Percentiles rank a stretch among this genome's conserved stretches.
Conservation (phyloP, 2,797 vertebrate species). For the Halcyon badia region DNA sequence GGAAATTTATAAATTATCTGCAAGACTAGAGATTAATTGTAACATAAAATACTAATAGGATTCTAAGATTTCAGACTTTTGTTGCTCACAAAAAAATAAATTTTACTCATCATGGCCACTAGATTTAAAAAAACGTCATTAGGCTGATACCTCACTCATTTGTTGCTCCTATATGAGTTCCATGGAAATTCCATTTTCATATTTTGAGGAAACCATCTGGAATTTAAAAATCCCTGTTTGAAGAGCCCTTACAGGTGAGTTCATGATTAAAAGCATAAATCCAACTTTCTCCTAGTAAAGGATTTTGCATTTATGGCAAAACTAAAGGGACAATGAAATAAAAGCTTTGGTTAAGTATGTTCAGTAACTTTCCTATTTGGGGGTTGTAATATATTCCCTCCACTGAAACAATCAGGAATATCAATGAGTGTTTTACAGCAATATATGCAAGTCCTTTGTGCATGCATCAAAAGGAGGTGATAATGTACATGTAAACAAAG, state of each 20-base stretch:
- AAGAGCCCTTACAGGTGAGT: background rate
- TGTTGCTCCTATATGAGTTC: background rate
- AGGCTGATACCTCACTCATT: background rate
- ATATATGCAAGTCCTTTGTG: background rate
- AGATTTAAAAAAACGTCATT: background rate
- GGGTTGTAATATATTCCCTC: background rate
- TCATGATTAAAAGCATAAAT: background rate
- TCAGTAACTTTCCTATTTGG: background rate
- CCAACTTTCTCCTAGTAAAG: background rate
- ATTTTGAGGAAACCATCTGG: background rate
- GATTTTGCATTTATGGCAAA: background rate
- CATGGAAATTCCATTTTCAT: background rate
- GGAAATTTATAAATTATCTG: background rate
- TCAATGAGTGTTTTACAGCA: background rate
- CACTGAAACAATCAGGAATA: background rate
- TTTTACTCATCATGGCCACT: background rate
- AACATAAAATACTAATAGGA: background rate
- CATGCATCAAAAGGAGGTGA: background rate
- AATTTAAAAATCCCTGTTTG: background rate
- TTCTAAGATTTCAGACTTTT: background rate
- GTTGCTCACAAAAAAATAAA: background rate
- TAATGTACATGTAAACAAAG: accelerated
- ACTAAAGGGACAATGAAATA: background rate
- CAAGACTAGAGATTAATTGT: background rate
- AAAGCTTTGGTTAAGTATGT: background rate